These are phyloP conservation scores for Empidonax traillii DNA, from an alignment of 2,113 vertebrate species.

Conservation along the genomic window DNA sequence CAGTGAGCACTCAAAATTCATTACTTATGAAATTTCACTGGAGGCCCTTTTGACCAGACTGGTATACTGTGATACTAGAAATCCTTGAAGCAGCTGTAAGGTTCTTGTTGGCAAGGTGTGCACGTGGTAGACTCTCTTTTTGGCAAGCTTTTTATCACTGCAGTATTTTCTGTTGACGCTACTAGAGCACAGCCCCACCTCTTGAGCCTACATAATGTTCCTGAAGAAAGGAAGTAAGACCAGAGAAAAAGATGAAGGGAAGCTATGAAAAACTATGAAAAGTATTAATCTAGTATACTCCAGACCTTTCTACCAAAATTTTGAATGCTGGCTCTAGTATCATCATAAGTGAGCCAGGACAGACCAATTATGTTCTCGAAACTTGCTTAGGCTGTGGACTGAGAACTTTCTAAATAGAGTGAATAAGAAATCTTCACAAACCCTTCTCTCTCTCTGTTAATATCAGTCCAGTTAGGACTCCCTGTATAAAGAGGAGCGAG, in stretches of 20 bases:
- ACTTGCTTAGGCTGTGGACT: background rate
- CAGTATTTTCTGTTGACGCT: background rate
- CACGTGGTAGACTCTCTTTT: background rate
- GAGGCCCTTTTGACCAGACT: background rate
- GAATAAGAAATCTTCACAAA: background rate
- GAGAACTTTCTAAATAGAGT: background rate
- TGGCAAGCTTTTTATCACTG: background rate
- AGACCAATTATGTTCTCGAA: background rate
- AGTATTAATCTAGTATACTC: background rate
- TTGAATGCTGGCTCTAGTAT: background rate
- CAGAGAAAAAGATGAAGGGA: background rate
- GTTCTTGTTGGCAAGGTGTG: background rate
- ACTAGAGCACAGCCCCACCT: background rate
- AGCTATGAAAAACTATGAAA: background rate
- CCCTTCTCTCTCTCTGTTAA: background rate
- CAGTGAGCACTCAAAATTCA: background rate
- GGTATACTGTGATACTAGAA: background rate
- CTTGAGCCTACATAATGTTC: background rate
- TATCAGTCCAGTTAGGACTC: background rate
- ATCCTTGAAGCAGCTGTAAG: background rate
- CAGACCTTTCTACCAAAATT: background rate
- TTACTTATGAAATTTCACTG: background rate
- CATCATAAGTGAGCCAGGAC: background rate
- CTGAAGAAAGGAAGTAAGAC: background rate
- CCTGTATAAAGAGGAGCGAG: background rate